These are phyloP conservation scores for Copidosoma aretas DNA, from an alignment of 2,888 invertebrate species.

Conservation along the genomic window DNA sequence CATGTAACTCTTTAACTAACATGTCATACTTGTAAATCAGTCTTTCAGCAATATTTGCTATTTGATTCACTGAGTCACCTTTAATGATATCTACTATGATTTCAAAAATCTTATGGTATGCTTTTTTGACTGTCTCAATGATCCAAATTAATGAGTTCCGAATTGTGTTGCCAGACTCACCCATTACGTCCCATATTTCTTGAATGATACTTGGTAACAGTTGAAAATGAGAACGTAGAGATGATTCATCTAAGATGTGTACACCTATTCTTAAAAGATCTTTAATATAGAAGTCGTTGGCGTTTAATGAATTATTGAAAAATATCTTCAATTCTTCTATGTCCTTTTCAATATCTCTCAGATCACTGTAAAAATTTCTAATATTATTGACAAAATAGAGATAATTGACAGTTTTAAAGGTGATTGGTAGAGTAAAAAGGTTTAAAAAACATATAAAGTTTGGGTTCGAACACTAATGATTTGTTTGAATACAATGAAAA, in stretches of 20 bases:
- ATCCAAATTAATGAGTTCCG: constrained; percentile 78
- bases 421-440: too few species aligned
- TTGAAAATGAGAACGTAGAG: constrained; percentile 78
- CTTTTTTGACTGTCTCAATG: constrained; percentile 74
- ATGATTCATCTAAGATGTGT: constrained; percentile 78
- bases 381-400: too few species aligned
- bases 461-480: too few species aligned
- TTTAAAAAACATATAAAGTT: too few species aligned
- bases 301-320: constrained; percentile 78
- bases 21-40: constrained; percentile 79
- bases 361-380: constrained; percentile 59
- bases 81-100: constrained; percentile 74
- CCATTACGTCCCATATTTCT: constrained; percentile 86
- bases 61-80: constrained; percentile 77
- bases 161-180: constrained; percentile 80
- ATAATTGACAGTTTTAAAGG: too few species aligned
- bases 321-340: constrained; percentile 74
- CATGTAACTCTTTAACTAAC: constrained; percentile 79
- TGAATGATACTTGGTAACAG: constrained; percentile 80
- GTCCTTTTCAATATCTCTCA: constrained; percentile 73
- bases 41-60: constrained; percentile 73
- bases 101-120: constrained; percentile 75
- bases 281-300: constrained; percentile 84
- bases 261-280: constrained; percentile 76
- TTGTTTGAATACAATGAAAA: too few species aligned